Base-by-base conservation (phyloP, 2,797 vertebrate genomes). In the Sciurus carolinensis region DNA sequence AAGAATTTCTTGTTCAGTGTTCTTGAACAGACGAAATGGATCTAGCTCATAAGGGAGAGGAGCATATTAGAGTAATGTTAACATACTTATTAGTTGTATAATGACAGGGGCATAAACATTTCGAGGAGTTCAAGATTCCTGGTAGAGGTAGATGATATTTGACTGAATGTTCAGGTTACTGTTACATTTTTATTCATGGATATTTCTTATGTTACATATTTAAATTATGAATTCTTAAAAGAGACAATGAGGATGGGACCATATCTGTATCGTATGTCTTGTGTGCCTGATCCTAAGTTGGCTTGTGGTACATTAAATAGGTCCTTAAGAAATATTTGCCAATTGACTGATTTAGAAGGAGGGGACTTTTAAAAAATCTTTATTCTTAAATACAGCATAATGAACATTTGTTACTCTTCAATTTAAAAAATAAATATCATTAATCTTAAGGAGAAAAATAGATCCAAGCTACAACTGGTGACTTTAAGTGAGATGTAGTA, bases 381-480 rank as follows among this genome's bases (percentile, higher is more conserved):
- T 57, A 81, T 95, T 94, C 50, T 91, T 73, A 95, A 54, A 82
- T 64, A 73, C 82, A 92, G 18, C 30, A 54, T 84, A 77, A 87
- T 92, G 18, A 90, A 36, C 5, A 69, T 50, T 57, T 85, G 59
- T 71, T 77, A 30, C 44, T 59, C 83, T 93, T 81, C 66, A 66
- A 95, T 86, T 90, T 80, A 87, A 91, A 86, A 86, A 67, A 28
- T 83, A 36, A 87, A 42, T 0, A 59, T 67, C 67, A 22, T 57
- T 93, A n/a, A 81, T 83, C n/a, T 77, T 67, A 84, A 92, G 84
- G 36, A 82, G 71, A 67, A 47, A 47, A 47, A 47, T 85, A 8
- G 9, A 86, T 64, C 44, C 24, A 89, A 79, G 20, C 28, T 87
- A 22, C 10, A 75, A 15, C 26, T 91, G 50, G 6, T 57, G 17